Evolutionary conservation across 2,797 vertebrate species (phyloP).

Genomic region (Platalea minor): DNA sequence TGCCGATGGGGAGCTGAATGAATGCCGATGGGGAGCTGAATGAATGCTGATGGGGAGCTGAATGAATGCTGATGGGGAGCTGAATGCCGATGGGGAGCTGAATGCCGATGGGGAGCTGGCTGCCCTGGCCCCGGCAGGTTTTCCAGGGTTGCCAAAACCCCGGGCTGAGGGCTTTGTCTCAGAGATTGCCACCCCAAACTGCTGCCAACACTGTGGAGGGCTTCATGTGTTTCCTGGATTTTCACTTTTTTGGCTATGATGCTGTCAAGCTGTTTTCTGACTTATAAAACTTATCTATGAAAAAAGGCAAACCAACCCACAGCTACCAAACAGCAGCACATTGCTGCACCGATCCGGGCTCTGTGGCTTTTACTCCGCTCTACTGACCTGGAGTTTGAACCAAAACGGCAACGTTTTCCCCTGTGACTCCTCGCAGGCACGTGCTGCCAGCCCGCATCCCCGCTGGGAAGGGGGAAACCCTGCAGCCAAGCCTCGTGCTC

Average conservation of each 20-base stretch:
- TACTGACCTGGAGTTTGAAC: no score
- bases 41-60: no score
- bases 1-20: no score
- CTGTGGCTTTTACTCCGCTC: background rate
- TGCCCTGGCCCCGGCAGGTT: no score
- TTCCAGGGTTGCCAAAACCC: background rate
- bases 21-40: no score
- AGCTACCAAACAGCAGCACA: no score
- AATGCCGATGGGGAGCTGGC: no score
- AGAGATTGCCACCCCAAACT: fast-evolving
- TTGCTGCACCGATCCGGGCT: fast-evolving
- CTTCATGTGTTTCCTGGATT: background rate
- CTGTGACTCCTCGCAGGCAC: background rate
- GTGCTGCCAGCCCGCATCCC: background rate
- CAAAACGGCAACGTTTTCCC: background rate
- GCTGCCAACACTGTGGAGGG: fast-evolving
- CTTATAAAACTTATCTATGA: background rate
- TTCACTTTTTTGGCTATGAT: background rate
- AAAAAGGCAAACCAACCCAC: background rate
- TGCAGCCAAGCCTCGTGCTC: no score
- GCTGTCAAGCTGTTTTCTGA: background rate
- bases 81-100: no score
- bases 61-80: no score
- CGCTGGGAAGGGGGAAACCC: background rate
- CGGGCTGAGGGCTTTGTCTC: background rate